Evolutionary conservation across 2,113 vertebrate species (phyloP), one percentile per base, ranked within the genome.

Genomic region (Peromyscus californicus): DNA sequence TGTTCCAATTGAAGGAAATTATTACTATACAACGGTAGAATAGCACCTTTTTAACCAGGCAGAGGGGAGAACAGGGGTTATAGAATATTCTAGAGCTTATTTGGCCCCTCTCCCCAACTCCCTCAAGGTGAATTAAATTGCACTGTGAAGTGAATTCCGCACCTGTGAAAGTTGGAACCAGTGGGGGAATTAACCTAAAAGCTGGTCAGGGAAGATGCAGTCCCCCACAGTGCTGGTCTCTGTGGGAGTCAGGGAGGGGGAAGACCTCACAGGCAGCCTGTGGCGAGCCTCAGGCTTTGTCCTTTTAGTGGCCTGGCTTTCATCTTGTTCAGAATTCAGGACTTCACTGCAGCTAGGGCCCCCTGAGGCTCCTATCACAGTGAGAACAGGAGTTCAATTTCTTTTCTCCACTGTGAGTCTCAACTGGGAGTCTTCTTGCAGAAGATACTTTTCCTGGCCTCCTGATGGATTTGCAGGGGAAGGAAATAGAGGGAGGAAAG

Each of bases 321-420:
- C 67, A 72, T 89, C 94, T 78, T 31, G 72, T 78, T 72, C n/a
- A 17, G 90, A 70, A 96, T 91, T 92, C 76, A 5, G 36, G 29
- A 26, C 45, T 42, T 54, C 61, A 7, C 84, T 92, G 70, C 57
- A 59, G 69, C n/a, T 10, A 1, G 69, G 5, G 84, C 75, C 42
- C 80, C 94, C 85, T 45, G 90, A 85, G 91, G 48, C 57, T 95
- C 75, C 57, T 36, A 0, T 51, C 65, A 0, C 86, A 89, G 96
- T 9, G 1, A 87, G 93, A 39, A 78, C 48, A 61, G 15, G 0
- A 0, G 39, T 87, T 74, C 95, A 89, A 26, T 86, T 45, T 88
- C 65, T 75, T 6, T 1, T 70, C 89, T 94, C 33, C 67, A 22
- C 54, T 33, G 39, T 24, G 61, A 65, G 88, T 39, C 72, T 51